Percentiles rank a stretch among this genome's conserved stretches.
phyloP scores from a whole-genome alignment of 2,797 vertebrate species.

The Urocyon cinereoargenteus region DNA sequence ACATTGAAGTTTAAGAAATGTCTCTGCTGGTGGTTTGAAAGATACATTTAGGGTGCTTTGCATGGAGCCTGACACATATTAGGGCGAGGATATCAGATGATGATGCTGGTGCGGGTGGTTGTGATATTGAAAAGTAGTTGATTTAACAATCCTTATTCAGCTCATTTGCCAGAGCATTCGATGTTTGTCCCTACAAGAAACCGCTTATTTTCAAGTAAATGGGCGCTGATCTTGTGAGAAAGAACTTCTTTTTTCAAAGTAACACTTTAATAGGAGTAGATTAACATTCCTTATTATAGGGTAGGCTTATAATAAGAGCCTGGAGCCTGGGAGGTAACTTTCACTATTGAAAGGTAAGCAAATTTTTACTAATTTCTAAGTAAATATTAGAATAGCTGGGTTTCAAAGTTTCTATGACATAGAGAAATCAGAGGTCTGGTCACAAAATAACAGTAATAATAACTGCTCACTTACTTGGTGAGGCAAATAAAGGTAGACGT shows the following conservation, averaged over 20 bases:
- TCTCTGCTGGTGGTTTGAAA: neutral
- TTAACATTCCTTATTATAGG: constrained; percentile 72
- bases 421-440: constrained; percentile 37
- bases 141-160: neutral
- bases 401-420: constrained; percentile 56
- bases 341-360: constrained; percentile 59
- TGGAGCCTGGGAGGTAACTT: constrained; percentile 58
- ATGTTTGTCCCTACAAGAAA: neutral
- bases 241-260: constrained; percentile 61
- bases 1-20: neutral
- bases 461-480: constrained; percentile 35
- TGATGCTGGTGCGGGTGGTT: too few relatives aligned
- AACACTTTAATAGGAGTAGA: constrained; percentile 70
- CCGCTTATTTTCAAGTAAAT: constrained; percentile 58
- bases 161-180: neutral
- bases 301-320: constrained; percentile 57
- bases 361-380: constrained; percentile 67
- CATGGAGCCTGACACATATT: neutral
- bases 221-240: constrained; percentile 58
- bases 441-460: constrained; percentile 50
- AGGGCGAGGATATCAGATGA: neutral
- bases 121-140: neutral
- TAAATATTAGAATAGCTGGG: constrained; percentile 19
- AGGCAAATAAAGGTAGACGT: constrained; percentile 40
- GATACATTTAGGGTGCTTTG: neutral